phyloP scores from a whole-genome alignment of 92 coral and sea anemone species.

The Porites evermanni region DNA sequence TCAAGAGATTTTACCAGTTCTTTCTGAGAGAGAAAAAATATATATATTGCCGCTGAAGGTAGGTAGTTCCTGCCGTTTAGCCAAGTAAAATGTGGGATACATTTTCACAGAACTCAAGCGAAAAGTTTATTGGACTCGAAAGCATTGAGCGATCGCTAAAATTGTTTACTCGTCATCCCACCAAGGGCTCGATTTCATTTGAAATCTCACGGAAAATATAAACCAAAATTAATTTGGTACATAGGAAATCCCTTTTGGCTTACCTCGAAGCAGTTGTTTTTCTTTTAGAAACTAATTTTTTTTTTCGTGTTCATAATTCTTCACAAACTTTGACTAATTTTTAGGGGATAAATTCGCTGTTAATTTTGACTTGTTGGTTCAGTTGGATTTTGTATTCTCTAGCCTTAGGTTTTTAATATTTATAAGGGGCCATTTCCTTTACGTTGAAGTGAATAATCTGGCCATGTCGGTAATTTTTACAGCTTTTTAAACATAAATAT shows the following conservation, averaged over 20 bases:
- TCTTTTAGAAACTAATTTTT: not conserved
- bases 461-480: slow-evolving; percentile 19
- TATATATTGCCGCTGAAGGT: slow-evolving; percentile 18
- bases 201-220: slow-evolving; percentile 38
- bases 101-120: slow-evolving; percentile 11
- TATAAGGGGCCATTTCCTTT: slow-evolving; percentile 47
- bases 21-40: slow-evolving; percentile 34
- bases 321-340: not conserved
- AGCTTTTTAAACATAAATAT: not conserved
- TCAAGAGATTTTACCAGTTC: slow-evolving; percentile 6
- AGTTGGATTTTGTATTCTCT: slow-evolving; percentile 46
- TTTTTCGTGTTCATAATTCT: not conserved
- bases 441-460: slow-evolving; percentile 8
- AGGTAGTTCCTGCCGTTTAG: slow-evolving; percentile 14
- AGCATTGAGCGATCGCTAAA: slow-evolving; percentile 14
- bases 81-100: not conserved
- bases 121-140: slow-evolving; percentile 6
- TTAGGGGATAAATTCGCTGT: slow-evolving; percentile 32
- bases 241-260: not conserved
- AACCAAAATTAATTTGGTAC: slow-evolving; percentile 17
- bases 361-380: slow-evolving; percentile 50
- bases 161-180: slow-evolving; percentile 40
- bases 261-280: not conserved
- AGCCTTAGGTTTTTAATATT: slow-evolving; percentile 42
- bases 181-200: slow-evolving; percentile 48